Evolutionary conservation across 2,113 vertebrate genomes (phyloP), one percentile per base, ranked within the genome.

Genomic region (Toxotes jaculatrix): DNA sequence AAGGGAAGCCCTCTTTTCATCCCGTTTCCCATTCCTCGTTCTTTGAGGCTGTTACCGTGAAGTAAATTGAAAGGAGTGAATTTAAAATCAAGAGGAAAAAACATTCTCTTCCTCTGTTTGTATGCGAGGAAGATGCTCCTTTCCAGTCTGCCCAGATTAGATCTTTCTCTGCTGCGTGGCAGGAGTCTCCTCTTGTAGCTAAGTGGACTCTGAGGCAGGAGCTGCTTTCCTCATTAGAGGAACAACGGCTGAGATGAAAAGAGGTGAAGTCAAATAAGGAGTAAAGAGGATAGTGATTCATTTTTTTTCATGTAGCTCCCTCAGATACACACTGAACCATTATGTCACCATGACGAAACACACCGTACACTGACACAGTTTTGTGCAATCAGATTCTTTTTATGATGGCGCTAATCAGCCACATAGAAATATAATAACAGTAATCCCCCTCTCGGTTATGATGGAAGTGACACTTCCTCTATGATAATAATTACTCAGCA

Each of bases 201-300:
- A 80, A 91, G 86, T 88, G 82, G 71, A 85, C 64, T 83, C 47
- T 1, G 74, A 81, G 79, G 68, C 83, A 77, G 66, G 65, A 55
- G 73, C 77, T 32, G 72, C 11, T 27, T 70, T 79, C 65, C 89
- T 89, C 82, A 77, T 91, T 91, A 90, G n/a, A 36, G n/a, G 72
- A 88, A 85, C 70, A 47, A 70, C 84, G 76, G 45, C 60, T 57
- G 60, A 89, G 79, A 92, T 92, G 68, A 89, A 90, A 88, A 53
- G 79, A 82, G 56, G 32, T 73, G 75, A 87, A 63, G 71, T 71
- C n/a, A 74, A 82, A 84, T 72, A 69, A 76, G 71, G 56, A 71
- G 32, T 27, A 12, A 53, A 32, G 13, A 61, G 62, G 49, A 21
- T 70, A 27, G 61, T 43, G 34, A 31, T 63, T 60, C 60, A 17